A percentile compares a stretch with the other conserved stretches of the same genome.
Evolutionary conservation across 30 jellyfish, hydroid and myxozoan species (phyloP).

Genomic region (Chrysaora quinquecirrha): DNA sequence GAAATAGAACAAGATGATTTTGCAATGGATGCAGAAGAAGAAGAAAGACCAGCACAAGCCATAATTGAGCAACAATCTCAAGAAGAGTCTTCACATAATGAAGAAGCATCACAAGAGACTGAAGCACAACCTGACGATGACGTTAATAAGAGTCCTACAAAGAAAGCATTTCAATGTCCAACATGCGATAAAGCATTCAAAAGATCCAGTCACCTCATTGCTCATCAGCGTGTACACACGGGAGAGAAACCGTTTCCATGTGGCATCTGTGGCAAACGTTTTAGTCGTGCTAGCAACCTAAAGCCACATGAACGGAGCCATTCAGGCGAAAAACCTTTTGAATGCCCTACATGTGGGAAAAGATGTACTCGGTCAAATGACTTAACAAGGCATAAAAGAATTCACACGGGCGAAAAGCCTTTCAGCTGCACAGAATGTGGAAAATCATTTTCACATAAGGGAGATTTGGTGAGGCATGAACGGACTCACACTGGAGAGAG

Average conservation of each 20-base stretch:
- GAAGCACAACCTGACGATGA: not conserved
- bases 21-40: not conserved
- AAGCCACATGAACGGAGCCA: constrained; percentile 88
- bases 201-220: constrained; percentile 83
- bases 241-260: constrained; percentile 94
- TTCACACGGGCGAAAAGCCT: constrained; percentile 78
- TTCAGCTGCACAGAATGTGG: constrained; percentile 51
- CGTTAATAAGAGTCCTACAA: not conserved
- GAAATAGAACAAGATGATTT: not conserved
- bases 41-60: not conserved
- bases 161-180: constrained; percentile 73
- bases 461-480: constrained; percentile 72
- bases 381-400: constrained; percentile 61
- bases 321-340: constrained; percentile 74
- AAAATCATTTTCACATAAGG: constrained; percentile 59
- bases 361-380: not conserved
- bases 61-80: not conserved
- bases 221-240: constrained; percentile 87
- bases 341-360: constrained; percentile 39
- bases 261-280: constrained; percentile 79
- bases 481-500: constrained; percentile 74
- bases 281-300: constrained; percentile 84
- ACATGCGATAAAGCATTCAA: constrained; percentile 78
- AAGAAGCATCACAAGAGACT: too few relatives aligned
- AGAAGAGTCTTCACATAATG: not conserved